Evolutionary conservation across 2,888 invertebrate species (phyloP).

Genomic region (Anticlea derivata): DNA sequence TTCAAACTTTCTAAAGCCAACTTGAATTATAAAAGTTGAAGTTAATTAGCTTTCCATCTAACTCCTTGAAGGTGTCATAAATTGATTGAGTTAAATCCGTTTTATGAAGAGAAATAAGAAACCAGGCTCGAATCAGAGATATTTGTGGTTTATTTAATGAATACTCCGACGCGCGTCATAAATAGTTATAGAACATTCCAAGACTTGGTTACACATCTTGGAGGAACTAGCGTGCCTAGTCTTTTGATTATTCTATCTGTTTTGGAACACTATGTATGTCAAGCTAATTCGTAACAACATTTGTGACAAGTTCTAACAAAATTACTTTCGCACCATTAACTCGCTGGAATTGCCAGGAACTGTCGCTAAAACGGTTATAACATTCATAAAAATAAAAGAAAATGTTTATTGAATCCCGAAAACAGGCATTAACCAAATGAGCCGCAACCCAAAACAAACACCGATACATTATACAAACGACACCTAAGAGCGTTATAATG

Average conservation of each 20-base stretch:
- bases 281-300: neutral
- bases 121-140: slow-evolving; percentile 1
- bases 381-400: slow-evolving; percentile 24
- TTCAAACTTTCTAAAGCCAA: slow-evolving; percentile 36
- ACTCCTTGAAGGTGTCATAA: slow-evolving; percentile 38
- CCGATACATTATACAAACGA: slow-evolving; percentile 31
- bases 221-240: too few species aligned
- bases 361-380: slow-evolving; percentile 24
- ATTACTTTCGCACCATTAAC: slow-evolving; percentile 20
- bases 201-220: too few species aligned
- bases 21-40: slow-evolving; percentile 51
- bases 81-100: slow-evolving; percentile 38
- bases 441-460: slow-evolving; percentile 26
- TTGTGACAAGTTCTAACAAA: slow-evolving; percentile 7
- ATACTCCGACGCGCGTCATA: too few species aligned
- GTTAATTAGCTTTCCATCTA: slow-evolving; percentile 43
- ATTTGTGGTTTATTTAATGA: too few species aligned
- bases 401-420: slow-evolving; percentile 26
- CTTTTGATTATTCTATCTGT: neutral
- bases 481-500: slow-evolving; percentile 34
- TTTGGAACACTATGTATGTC: neutral
- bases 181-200: too few species aligned
- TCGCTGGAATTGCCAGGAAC: slow-evolving; percentile 15
- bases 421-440: slow-evolving; percentile 30
- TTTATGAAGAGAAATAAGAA: slow-evolving; percentile 29